These are phyloP conservation scores for Hypomesus transpacificus DNA, from an alignment of 2,113 vertebrate genomes.

Conservation along the genomic window DNA sequence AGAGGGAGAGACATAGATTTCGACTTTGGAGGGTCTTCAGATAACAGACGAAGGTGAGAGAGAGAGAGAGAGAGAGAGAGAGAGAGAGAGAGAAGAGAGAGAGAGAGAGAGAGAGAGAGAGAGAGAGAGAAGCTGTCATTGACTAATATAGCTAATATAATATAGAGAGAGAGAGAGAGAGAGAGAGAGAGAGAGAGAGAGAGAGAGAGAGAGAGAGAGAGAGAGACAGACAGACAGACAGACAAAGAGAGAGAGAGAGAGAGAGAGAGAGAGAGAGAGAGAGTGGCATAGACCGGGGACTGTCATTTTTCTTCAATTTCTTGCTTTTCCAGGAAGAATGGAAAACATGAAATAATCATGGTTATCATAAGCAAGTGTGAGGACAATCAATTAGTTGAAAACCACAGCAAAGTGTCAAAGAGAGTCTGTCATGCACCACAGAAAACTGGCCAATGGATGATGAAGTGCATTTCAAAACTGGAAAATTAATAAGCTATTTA, in stretches of 20 bases:
- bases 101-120: neutral
- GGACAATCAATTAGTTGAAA: constrained; percentile 33
- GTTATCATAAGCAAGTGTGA: neutral
- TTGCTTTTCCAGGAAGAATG: too few relatives aligned
- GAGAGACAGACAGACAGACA: neutral
- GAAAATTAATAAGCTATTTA: constrained; percentile 53
- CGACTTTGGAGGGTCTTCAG: neutral
- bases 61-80: neutral
- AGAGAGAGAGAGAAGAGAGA: neutral
- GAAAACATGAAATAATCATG: too few relatives aligned
- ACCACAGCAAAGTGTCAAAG: constrained; percentile 29
- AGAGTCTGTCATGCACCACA: constrained; percentile 40
- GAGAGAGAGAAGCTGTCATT: constrained; percentile 2
- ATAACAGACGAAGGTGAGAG: neutral
- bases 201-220: neutral
- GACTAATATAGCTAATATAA: too few relatives aligned
- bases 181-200: neutral
- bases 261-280: neutral
- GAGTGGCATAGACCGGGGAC: neutral
- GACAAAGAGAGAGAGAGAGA: neutral
- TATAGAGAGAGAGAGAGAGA: neutral
- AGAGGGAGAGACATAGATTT: neutral
- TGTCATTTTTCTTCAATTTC: too few relatives aligned
- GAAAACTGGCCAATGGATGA: constrained; percentile 43
- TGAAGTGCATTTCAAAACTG: constrained; percentile 38